Evolutionary conservation across 2,797 vertebrate species (phyloP), one percentile per base, ranked within the genome.

Genomic region (Catamblyrhynchus diadema): DNA sequence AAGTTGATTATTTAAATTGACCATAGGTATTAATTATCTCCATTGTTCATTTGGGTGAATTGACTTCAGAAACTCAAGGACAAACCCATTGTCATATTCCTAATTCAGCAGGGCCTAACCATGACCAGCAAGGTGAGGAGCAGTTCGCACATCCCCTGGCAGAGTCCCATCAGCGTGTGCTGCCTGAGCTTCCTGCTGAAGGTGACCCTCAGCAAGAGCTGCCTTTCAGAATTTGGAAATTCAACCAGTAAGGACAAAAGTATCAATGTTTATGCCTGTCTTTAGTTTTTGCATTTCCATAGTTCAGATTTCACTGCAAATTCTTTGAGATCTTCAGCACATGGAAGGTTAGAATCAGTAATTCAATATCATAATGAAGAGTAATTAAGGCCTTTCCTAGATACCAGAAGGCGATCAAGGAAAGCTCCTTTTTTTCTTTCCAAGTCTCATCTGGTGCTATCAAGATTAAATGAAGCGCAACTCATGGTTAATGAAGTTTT

Each of bases 121-220:
- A 2, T 19, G 37, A 50, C 64, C 37, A n/a, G 0, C 10, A 50
- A 65, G 45, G 25, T 22, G 57, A 77, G 44, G 62, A 91, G 33
- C 15, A 50, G 37, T 47, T 85, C 60, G n/a, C 32, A 24, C 6
- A 9, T 48, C 19, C 30, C 73, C 10, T 64, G 42, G 51, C 57
- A n/a, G 19, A 39, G 69, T 27, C 32, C 41, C 6, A 0, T 37
- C 37, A 32, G 64, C 17, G 9, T 11, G 8, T 0, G 1, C 50
- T 75, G 56, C 7, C 5, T 42, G 57, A 64, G 44, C 24, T 67
- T 73, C 41, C 74, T 53, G 1, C 14, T 50, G 8, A 39, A n/a
- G 59, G 25, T 51, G 25, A 12, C 9, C 2, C 30, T 41, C 62
- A 51, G 44, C 41, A 67, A 41, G 44, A 60, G 8, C 48, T 69